phyloP scores from a whole-genome alignment of 1,140 invertebrate genomes.

The Eupristina koningsbergeri region DNA sequence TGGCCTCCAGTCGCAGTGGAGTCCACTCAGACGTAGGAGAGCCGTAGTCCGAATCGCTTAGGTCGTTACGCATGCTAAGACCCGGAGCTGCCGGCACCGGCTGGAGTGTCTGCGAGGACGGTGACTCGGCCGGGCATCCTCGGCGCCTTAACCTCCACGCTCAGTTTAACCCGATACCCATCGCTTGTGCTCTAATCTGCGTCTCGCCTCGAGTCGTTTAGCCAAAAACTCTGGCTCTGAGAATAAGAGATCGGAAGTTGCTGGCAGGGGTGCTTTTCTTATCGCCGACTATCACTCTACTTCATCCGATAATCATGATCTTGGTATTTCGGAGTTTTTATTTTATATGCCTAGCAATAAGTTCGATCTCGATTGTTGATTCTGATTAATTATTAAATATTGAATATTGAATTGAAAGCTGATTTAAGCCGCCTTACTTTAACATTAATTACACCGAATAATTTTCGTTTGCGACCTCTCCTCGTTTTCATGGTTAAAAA shows the following conservation, averaged over 20 bases:
- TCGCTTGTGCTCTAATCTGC: not conserved
- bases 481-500: not conserved
- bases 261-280: not conserved
- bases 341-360: not conserved
- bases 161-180: not conserved
- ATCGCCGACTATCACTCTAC: not conserved
- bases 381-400: no score
- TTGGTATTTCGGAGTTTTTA: not conserved
- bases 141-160: conserved; percentile 43
- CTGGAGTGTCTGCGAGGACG: not conserved
- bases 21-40: conserved; percentile 21
- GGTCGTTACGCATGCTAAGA: not conserved
- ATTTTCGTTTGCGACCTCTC: not conserved
- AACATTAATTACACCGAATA: not conserved
- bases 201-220: not conserved
- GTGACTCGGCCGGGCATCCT: not conserved
- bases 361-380: not conserved
- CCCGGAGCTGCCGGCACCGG: conserved; percentile 10
- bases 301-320: not conserved
- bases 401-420: not conserved
- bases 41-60: conserved; percentile 11
- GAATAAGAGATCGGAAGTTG: conserved; percentile 8
- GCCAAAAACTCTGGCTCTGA: not conserved
- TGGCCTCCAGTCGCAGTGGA: conserved; percentile 61
- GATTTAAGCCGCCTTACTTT: not conserved